Conservation (phyloP, 2,797 vertebrate genomes). For the Poeciliopsis infans region DNA sequence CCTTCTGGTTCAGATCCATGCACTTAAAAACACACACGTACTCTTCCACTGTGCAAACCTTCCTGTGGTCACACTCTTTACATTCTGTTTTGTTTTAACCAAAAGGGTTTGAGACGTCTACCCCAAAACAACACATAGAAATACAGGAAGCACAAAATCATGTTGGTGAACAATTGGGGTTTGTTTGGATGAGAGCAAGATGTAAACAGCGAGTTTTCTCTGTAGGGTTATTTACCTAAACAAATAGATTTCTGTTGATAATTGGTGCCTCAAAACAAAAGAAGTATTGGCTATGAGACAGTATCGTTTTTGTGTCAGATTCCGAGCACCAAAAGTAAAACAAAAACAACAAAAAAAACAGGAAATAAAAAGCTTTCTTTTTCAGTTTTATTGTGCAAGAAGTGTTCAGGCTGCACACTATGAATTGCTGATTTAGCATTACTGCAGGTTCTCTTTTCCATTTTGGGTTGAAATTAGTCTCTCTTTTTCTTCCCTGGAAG, state of each 20-base stretch:
- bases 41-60: background rate
- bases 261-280: slow-evolving; percentile 55
- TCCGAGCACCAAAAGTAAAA: slow-evolving; percentile 10
- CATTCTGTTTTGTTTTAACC: no score
- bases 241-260: slow-evolving; percentile 34
- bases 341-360: background rate
- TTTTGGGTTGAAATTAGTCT: background rate
- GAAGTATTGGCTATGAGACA: slow-evolving; percentile 38
- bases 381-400: slow-evolving; percentile 3
- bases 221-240: background rate
- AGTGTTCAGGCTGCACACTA: background rate
- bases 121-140: background rate
- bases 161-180: background rate
- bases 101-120: background rate
- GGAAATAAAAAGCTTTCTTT: no score
- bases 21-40: background rate
- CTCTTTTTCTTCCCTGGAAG: background rate
- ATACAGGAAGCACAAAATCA: background rate
- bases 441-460: background rate
- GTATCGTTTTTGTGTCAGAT: slow-evolving; percentile 51
- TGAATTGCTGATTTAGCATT: background rate
- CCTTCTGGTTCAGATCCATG: background rate
- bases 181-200: background rate
- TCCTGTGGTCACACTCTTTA: background rate
- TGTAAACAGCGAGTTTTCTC: background rate